These are phyloP conservation scores for Furcula furcula DNA, from an alignment of 2,888 invertebrate genomes.

Conservation along the genomic window DNA sequence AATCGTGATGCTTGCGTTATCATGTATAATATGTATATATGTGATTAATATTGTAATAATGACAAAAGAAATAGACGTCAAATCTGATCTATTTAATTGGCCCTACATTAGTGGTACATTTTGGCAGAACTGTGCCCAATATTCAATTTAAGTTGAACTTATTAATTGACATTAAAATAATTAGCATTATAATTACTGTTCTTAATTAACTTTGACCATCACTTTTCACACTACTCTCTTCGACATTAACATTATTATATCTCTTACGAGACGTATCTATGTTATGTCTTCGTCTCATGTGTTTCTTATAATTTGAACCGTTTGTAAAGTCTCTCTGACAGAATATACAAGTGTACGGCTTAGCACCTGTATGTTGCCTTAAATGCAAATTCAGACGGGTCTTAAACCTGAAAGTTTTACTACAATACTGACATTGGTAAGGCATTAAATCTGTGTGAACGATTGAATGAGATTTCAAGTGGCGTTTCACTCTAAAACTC, in stretches of 20 bases:
- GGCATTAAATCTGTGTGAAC: conserved; percentile 73
- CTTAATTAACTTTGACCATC: background rate
- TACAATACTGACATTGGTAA: conserved; percentile 64
- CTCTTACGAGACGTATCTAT: conserved; percentile 64
- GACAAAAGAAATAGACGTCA: too few species aligned
- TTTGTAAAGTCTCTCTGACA: conserved; percentile 72
- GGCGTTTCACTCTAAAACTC: conserved; percentile 67
- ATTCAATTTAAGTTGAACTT: too few species aligned
- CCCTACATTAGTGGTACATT: too few species aligned
- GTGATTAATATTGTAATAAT: too few species aligned
- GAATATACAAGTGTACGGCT: conserved; percentile 65
- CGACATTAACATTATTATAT: conserved; percentile 34
- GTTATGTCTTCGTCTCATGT: conserved; percentile 71
- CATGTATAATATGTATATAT: too few species aligned
- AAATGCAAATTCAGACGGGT: conserved; percentile 68
- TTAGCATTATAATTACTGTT: too few species aligned
- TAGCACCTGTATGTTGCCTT: conserved; percentile 72
- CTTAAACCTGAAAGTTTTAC: conserved; percentile 71
- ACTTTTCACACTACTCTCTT: conserved; percentile 1
- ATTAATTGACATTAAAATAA: too few species aligned
- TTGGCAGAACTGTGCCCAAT: too few species aligned
- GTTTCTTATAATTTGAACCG: conserved; percentile 74
- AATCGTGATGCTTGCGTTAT: too few species aligned
- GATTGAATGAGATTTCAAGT: conserved; percentile 73
- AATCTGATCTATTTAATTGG: too few species aligned